Percentiles rank a stretch among this genome's conserved stretches.
Evolutionary conservation across 2,113 vertebrate genomes (phyloP).

Genomic region (Pseudorhombus dupliciocellatus): DNA sequence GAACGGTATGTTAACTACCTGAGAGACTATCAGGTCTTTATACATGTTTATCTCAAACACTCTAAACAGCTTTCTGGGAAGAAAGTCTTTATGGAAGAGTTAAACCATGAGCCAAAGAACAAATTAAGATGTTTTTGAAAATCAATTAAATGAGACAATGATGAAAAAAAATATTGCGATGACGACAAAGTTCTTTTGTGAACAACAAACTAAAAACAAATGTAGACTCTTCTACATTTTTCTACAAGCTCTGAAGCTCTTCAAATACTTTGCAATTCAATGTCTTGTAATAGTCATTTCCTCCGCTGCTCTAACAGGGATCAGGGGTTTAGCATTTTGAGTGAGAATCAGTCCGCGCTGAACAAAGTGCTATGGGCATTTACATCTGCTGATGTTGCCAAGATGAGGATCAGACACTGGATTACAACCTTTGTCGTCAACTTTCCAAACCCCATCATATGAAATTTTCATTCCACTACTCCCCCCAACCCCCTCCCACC

Average conservation of each 20-base stretch:
- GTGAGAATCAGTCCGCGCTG: neutral
- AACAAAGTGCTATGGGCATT: constrained; percentile 14
- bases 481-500: neutral
- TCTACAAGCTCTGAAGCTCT: too few species aligned
- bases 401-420: neutral
- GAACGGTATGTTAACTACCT: too few species aligned
- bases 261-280: constrained; percentile 11
- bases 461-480: constrained; percentile 8
- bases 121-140: neutral
- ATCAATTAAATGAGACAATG: neutral
- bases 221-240: too few species aligned
- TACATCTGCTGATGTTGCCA: constrained; percentile 15
- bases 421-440: constrained; percentile 5
- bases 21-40: too few species aligned
- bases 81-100: neutral
- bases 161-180: neutral
- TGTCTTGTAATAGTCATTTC: neutral
- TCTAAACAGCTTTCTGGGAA: neutral
- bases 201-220: too few species aligned
- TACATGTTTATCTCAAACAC: too few species aligned
- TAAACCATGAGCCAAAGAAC: neutral
- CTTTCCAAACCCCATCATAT: constrained; percentile 3
- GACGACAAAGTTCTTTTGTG: too few species aligned
- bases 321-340: neutral
- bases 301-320: neutral